Conservation (phyloP, 2,888 invertebrate genomes). For the Pocota personata region DNA sequence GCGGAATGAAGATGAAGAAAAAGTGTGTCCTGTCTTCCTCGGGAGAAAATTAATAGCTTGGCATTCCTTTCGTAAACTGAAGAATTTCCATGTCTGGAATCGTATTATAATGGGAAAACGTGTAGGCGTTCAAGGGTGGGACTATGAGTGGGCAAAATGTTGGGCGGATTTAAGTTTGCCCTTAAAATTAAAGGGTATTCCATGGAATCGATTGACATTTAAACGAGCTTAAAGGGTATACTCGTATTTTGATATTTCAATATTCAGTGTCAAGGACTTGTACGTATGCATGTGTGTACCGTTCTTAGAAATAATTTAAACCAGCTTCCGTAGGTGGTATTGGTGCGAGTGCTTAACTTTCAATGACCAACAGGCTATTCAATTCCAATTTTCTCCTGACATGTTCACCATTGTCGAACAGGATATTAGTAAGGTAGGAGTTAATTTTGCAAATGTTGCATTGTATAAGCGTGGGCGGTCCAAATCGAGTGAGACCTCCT, state of each 20-base stretch:
- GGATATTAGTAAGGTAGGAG: no score
- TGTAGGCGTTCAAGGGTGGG: conserved; percentile 27
- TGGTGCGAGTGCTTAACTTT: no score
- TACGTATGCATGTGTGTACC: not conserved
- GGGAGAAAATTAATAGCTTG: conserved; percentile 58
- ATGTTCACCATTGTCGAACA: no score
- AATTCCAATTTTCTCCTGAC: no score
- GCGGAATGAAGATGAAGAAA: conserved; percentile 53
- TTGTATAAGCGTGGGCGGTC: no score
- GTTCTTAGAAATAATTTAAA: not conserved
- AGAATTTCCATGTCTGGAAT: conserved; percentile 68
- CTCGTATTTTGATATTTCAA: not conserved
- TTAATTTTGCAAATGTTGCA: no score
- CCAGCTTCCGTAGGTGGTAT: not conserved
- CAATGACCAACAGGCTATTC: no score
- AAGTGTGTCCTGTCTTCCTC: conserved; percentile 54
- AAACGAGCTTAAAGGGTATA: not conserved
- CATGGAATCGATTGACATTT: not conserved
- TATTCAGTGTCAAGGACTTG: not conserved
- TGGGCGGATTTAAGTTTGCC: not conserved
- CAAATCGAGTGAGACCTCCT: no score
- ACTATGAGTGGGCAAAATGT: not conserved
- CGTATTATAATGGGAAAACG: conserved; percentile 64
- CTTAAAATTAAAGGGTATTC: not conserved
- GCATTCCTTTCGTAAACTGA: conserved; percentile 62